A percentile compares a stretch with the other conserved stretches of the same genome.
These are phyloP conservation scores for Pygoscelis antarcticus DNA, from an alignment of 2,113 vertebrate species.

Conservation along the genomic window DNA sequence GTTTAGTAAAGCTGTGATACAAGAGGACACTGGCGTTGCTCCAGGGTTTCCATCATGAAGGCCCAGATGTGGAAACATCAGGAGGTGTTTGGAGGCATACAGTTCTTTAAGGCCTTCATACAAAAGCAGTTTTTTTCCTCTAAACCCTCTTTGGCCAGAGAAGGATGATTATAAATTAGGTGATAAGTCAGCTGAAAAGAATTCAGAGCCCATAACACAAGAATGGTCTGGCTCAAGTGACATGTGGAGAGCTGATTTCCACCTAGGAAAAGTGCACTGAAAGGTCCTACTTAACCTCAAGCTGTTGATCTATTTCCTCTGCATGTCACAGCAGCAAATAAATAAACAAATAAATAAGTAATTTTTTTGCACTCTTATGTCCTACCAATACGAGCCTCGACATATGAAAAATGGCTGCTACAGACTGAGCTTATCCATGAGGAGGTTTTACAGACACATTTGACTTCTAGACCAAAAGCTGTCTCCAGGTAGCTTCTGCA, in stretches of 20 bases:
- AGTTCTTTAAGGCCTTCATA: not conserved
- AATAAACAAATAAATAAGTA: not conserved
- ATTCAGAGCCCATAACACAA: not conserved
- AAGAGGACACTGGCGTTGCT: not conserved
- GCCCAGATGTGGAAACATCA: not conserved
- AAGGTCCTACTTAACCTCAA: not conserved
- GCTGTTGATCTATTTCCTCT: not conserved
- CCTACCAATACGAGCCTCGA: not conserved
- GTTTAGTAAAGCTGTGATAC: not conserved
- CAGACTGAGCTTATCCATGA: not conserved
- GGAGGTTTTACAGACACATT: not conserved
- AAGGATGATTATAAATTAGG: not conserved
- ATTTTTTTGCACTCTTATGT: not conserved
- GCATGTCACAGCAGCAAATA: not conserved
- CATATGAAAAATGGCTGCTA: not conserved
- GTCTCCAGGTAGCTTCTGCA: not conserved
- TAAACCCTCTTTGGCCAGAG: not conserved
- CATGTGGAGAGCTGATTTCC: not conserved
- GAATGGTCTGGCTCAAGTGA: not conserved
- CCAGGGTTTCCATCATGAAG: not conserved
- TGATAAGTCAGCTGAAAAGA: not conserved
- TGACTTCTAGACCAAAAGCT: not conserved
- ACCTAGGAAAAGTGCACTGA: not conserved
- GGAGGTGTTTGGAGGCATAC: not conserved
- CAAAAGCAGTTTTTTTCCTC: not conserved